A percentile compares a stretch with the other conserved stretches of the same genome.
These are phyloP conservation scores for Monochamus alternatus DNA, from an alignment of 2,888 invertebrate genomes.

Conservation along the genomic window DNA sequence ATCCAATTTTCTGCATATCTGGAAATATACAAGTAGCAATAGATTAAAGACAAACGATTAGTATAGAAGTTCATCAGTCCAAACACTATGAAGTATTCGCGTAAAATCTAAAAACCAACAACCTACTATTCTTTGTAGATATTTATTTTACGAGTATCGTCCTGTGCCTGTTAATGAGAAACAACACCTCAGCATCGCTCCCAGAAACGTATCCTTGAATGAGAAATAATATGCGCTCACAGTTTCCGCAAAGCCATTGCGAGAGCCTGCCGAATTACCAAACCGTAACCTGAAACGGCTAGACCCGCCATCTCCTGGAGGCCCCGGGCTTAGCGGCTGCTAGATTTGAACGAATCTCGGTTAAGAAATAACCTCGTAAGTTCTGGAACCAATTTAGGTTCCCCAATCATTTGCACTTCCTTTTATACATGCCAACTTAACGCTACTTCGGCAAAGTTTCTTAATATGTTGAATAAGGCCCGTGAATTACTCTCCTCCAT, in stretches of 20 bases:
- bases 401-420: slow-evolving; percentile 62
- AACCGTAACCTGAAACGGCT: slow-evolving; percentile 19
- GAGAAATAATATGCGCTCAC: background rate
- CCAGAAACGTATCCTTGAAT: background rate
- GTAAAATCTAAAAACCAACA: too few relatives aligned
- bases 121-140: too few relatives aligned
- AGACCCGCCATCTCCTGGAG: slow-evolving; percentile 16
- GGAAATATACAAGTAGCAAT: too few relatives aligned
- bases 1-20: too few relatives aligned
- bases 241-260: background rate
- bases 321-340: slow-evolving; percentile 29
- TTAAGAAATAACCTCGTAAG: slow-evolving; percentile 59
- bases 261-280: background rate
- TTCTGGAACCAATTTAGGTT: slow-evolving; percentile 60
- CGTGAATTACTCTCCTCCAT: slow-evolving; percentile 46
- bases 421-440: slow-evolving; percentile 56
- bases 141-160: too few relatives aligned
- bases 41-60: too few relatives aligned
- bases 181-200: too few relatives aligned
- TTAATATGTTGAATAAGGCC: slow-evolving; percentile 53
- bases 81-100: too few relatives aligned
- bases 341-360: slow-evolving; percentile 51
- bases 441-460: slow-evolving; percentile 53
- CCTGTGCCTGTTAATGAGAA: too few relatives aligned
- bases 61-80: too few relatives aligned